A percentile compares a stretch with the other conserved stretches of the same genome.
phyloP scores from a whole-genome alignment of 2,888 invertebrate genomes.

The Lepidochitona cinerea region DNA sequence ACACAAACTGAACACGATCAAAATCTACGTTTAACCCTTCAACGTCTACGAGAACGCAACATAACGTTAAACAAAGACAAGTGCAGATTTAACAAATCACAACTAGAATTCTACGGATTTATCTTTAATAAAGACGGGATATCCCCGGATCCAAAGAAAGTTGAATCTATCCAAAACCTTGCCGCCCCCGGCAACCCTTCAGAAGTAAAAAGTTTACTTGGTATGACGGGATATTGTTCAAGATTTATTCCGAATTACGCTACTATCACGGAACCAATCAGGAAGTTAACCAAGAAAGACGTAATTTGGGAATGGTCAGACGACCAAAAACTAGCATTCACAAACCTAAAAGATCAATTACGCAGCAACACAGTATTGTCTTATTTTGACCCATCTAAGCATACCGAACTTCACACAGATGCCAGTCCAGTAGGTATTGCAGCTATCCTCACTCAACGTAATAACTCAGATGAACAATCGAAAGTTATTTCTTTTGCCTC shows the following conservation, averaged over 20 bases:
- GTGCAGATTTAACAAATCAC: constrained; percentile 14
- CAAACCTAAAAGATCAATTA: neutral
- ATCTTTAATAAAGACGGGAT: constrained; percentile 8
- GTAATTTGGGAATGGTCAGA: constrained; percentile 9
- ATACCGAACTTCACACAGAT: constrained; percentile 12
- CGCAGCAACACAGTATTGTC: constrained; percentile 19
- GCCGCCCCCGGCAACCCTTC: neutral
- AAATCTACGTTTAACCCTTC: constrained; percentile 9
- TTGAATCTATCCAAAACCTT: constrained; percentile 4
- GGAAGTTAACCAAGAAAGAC: constrained; percentile 9
- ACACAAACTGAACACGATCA: constrained; percentile 17
- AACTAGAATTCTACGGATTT: constrained; percentile 1
- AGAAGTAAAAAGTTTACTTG: constrained; percentile 20
- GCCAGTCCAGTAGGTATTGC: constrained; percentile 26
- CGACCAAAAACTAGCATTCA: constrained; percentile 3
- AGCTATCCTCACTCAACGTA: constrained; percentile 17
- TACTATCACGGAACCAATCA: constrained; percentile 14
- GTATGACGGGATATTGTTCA: constrained; percentile 10
- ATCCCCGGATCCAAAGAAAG: constrained; percentile 7
- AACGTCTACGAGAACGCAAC: constrained; percentile 19
- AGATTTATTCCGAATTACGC: constrained; percentile 18
- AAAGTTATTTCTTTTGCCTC: constrained; percentile 1
- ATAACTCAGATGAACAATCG: neutral
- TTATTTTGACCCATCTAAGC: constrained; percentile 15
- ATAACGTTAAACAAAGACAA: constrained; percentile 23